Percentiles rank a stretch among this genome's conserved stretches.
phyloP scores from a whole-genome alignment of 2,888 invertebrate genomes.

The Galerucella nymphaeae region DNA sequence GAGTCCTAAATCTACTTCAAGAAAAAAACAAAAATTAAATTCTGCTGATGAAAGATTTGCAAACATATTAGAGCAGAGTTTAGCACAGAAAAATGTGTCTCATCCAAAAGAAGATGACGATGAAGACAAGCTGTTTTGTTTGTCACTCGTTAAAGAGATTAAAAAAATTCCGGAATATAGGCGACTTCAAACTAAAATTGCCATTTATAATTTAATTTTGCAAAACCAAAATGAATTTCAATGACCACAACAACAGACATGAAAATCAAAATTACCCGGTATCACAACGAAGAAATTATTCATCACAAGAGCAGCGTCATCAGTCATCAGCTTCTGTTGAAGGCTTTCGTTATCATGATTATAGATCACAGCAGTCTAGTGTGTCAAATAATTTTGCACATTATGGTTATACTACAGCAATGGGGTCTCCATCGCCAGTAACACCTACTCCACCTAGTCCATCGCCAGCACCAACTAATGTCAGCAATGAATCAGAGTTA shows the following conservation, averaged over 20 bases:
- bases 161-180: conserved; percentile 1
- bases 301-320: background rate
- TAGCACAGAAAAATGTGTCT: background rate
- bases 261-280: background rate
- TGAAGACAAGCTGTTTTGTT: background rate
- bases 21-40: conserved; percentile 11
- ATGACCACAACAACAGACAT: background rate
- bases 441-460: too few relatives aligned
- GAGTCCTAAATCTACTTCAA: background rate
- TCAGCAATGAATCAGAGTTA: too few relatives aligned
- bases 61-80: conserved; percentile 1
- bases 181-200: background rate
- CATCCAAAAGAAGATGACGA: background rate
- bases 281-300: background rate
- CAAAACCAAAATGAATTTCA: background rate
- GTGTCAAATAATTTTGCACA: background rate
- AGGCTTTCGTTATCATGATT: background rate
- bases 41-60: background rate
- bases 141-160: background rate
- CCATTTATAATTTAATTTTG: background rate
- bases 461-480: too few relatives aligned
- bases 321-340: background rate
- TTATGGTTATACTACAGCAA: background rate
- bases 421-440: too few relatives aligned
- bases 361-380: background rate